Conservation (phyloP, 2,113 vertebrate species). For the Ochotona curzoniae region DNA sequence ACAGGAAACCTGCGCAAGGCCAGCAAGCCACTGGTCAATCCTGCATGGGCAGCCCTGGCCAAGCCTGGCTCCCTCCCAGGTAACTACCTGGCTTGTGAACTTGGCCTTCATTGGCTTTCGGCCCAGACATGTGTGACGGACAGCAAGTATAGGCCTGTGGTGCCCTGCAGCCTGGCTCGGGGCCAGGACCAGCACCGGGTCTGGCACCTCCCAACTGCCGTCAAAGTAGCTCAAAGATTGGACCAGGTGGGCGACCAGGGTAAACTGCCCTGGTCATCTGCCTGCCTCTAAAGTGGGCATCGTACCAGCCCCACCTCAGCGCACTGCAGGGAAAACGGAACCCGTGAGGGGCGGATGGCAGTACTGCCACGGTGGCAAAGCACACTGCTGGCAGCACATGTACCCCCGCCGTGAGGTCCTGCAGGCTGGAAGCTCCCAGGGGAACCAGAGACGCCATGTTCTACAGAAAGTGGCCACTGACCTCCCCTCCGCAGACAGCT, state of each 20-base stretch:
- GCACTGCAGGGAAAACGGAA: rapidly evolving
- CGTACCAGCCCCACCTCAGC: rapidly evolving
- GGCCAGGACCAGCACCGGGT: rapidly evolving
- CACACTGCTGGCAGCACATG: too few species aligned
- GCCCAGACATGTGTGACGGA: rapidly evolving
- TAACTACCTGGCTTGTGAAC: neutral
- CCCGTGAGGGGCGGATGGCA: too few species aligned
- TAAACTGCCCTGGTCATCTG: neutral
- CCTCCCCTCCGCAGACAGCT: too few species aligned
- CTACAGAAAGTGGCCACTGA: neutral
- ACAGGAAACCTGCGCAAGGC: too few species aligned
- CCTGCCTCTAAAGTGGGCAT: neutral
- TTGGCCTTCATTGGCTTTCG: neutral
- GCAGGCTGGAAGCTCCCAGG: neutral
- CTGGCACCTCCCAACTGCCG: neutral
- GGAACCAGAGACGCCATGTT: neutral
- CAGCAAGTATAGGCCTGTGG: rapidly evolving
- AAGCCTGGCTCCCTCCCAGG: neutral
- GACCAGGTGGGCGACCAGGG: neutral
- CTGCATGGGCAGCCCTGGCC: neutral
- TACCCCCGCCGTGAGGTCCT: rapidly evolving
- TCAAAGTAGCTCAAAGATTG: neutral
- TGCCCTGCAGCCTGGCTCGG: neutral
- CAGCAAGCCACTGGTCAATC: neutral
- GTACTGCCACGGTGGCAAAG: too few species aligned